These are phyloP conservation scores for Petrophora chlorosata DNA, from an alignment of 2,888 invertebrate species.

Conservation along the genomic window DNA sequence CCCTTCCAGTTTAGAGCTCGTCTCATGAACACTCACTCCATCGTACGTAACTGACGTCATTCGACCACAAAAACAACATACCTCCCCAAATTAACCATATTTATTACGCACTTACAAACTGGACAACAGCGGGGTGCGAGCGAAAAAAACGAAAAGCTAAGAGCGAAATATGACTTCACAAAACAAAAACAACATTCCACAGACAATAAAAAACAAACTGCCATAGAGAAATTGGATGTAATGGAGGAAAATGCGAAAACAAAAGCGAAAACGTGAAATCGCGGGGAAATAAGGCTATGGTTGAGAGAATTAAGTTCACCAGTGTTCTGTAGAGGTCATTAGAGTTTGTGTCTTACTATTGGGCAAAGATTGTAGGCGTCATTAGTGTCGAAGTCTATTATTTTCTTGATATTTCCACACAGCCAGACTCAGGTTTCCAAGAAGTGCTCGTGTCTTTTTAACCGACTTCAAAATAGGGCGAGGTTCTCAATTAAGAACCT, in stretches of 20 bases:
- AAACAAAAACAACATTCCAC: constrained; percentile 35
- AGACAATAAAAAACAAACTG: constrained; percentile 40
- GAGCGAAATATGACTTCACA: constrained; percentile 33
- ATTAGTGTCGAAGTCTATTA: too few species aligned
- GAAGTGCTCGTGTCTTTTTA: too few species aligned
- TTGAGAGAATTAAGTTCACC: constrained; percentile 3
- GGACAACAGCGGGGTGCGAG: constrained; percentile 5
- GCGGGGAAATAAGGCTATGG: constrained; percentile 24
- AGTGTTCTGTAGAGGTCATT: constrained; percentile 15
- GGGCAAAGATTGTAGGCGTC: too few species aligned
- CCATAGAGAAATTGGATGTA: constrained; percentile 42
- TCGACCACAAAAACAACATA: neutral
- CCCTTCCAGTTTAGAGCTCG: too few species aligned
- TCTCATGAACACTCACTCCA: too few species aligned
- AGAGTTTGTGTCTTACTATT: neutral
- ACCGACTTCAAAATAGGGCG: too few species aligned
- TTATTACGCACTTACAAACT: constrained; percentile 20
- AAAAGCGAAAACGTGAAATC: constrained; percentile 29
- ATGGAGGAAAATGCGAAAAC: constrained; percentile 42
- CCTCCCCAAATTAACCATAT: constrained; percentile 26
- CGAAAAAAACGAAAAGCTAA: constrained; percentile 13
- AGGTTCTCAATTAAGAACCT: too few species aligned
- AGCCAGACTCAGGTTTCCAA: too few species aligned
- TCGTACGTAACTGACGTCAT: too few species aligned
- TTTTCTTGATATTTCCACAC: too few species aligned